Evolutionary conservation across 2,888 invertebrate genomes (phyloP), one percentile per base, ranked within the genome.

Genomic region (Zootermopsis nevadensis): DNA sequence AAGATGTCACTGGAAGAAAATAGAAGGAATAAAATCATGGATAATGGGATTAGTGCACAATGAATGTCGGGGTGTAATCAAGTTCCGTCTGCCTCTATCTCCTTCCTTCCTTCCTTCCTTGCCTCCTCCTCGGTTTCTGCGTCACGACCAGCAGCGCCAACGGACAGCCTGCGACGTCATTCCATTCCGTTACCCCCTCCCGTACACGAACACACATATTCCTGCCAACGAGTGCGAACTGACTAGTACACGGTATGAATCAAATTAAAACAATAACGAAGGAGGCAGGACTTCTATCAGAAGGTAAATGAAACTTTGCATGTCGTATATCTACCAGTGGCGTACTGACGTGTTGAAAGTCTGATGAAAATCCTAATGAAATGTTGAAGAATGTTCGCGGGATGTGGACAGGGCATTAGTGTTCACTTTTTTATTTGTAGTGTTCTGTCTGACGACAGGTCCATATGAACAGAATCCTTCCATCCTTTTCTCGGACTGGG

Each of bases 41-140:
- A 81, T 83, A 83, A 83, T 83, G 77, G 83, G 83, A 83, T 83
- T 83, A 83, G 81, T 60, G 77, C 53, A 77, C 81, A 83, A 83
- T 81, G 83, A 83, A 81, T 83, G 83, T 83, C 81, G 48, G 81
- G 66, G 48, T 83, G 77, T 83, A 83, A 83, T 83, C 83, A 83
- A 77, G 81, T 81, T 83, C 69, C 81, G 30, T 80, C 66, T 42
- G 24, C 60, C 67, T 66, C 80, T 66, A 31, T 22, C 66, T 66
- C 38, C 42, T 77, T n/a, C n/a, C 42, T 77, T 48, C 77, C n/a
- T 30, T 48, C 27, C 48, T 24, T 48, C n/a, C 42, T 80, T 27
- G 38, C 67, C 27, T 48, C 80, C 67, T 24, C 67, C 67, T 81
- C 69, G 35, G 33, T 79, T 33, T 79, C 79, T 55, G 33, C 69